A percentile compares a stretch with the other conserved stretches of the same genome.
These are phyloP conservation scores for Myiopsitta monachus DNA, from an alignment of 2,113 vertebrate genomes.

Conservation along the genomic window DNA sequence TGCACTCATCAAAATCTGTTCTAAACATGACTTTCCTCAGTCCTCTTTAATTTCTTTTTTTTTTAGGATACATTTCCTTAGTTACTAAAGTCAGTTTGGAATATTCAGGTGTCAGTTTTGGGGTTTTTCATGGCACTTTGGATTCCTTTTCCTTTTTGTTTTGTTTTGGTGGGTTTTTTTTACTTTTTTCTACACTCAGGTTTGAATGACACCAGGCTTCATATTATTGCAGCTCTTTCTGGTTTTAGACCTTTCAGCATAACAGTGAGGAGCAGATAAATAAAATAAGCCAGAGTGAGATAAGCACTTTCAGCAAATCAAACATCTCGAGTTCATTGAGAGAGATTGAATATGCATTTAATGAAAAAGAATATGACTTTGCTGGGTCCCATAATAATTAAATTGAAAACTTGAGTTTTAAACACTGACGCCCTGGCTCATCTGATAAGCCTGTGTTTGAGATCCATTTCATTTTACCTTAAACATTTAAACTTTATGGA, in stretches of 20 bases:
- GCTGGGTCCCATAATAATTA: not conserved
- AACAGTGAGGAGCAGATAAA: not conserved
- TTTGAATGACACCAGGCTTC: not conserved
- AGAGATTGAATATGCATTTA: not conserved
- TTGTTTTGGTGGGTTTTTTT: not conserved
- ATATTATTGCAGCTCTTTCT: not conserved
- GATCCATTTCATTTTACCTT: not conserved
- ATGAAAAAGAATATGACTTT: not conserved
- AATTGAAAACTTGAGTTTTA: not conserved
- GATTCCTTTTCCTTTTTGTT: not conserved
- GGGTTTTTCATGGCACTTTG: not conserved
- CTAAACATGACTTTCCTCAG: not conserved
- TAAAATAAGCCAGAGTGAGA: not conserved
- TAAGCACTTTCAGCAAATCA: not conserved
- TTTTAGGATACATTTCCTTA: not conserved
- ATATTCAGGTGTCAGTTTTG: not conserved
- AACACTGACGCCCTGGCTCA: not conserved
- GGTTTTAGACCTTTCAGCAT: not conserved
- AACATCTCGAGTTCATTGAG: not conserved
- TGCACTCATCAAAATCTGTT: not conserved
- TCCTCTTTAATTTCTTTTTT: not conserved
- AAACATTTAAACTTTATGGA: not conserved
- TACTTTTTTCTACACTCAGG: not conserved
- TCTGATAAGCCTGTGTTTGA: not conserved
- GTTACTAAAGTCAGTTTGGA: not conserved